Evolutionary conservation across 1,140 invertebrate genomes (phyloP), one percentile per base, ranked within the genome.

Genomic region (Drosophila busckii): DNA sequence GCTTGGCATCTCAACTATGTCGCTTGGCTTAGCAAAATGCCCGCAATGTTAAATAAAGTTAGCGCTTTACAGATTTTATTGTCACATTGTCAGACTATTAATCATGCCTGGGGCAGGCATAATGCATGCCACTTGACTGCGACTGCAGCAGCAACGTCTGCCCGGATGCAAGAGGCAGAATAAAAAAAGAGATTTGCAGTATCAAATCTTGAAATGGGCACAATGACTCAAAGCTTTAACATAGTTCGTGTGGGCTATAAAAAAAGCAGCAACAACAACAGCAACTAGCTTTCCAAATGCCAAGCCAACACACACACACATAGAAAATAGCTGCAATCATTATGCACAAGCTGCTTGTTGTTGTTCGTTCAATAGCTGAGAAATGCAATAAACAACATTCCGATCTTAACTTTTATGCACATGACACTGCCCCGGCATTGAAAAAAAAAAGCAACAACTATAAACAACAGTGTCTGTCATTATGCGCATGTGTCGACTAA

Each of bases 361-460:
- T n/a, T n/a, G n/a, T 29, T 58, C 35, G 38, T 60, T 49, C 44
- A 62, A 50, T 50, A 44, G 46, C 38, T 62, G 26, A 65, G 63
- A 50, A 65, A 65, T 65, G 62, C 62, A 65, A 64, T 66, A 65
- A 66, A 66, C 63, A 66, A 48, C 63, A 66, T 66, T 65, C 63
- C 63, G 49, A 65, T 56, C 62, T 64, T 42, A 65, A 55, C 59
- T 64, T 35, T 38, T 61, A 49, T 22, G 23, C 28, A 31, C 13
- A 37, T 32, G 23, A 17, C 35, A 26, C 28, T 31, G 19, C 29
- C 19, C 10, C 10, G n/a, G n/a, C n/a, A n/a, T n/a, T n/a, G n/a
- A n/a, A n/a, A n/a, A n/a, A n/a, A n/a, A n/a, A n/a, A n/a, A n/a
- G n/a, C n/a, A n/a, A n/a, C 17, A 35, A 10, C 31, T 48, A 40